phyloP scores from a whole-genome alignment of 2,113 vertebrate genomes.

The Pituophis catenifer region DNA sequence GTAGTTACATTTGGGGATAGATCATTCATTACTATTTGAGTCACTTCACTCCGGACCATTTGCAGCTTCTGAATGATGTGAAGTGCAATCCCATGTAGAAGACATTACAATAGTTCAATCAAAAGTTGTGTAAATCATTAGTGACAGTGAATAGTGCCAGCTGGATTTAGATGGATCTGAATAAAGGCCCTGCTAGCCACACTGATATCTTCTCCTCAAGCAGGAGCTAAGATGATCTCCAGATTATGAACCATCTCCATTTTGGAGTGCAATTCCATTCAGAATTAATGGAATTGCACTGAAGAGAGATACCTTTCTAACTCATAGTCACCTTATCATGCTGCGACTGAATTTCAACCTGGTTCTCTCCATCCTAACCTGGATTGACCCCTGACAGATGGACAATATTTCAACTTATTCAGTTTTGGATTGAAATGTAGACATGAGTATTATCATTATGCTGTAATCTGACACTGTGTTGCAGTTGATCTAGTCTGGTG shows the following conservation, averaged over 20 bases:
- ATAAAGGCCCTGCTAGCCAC: neutral
- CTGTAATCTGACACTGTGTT: no score
- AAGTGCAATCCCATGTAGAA: neutral
- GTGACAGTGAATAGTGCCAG: neutral
- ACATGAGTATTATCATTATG: no score
- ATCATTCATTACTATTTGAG: neutral
- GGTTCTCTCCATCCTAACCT: no score
- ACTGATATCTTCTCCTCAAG: neutral
- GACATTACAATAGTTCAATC: neutral
- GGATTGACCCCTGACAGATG: no score
- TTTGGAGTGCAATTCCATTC: neutral
- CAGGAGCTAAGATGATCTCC: neutral
- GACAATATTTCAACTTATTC: no score
- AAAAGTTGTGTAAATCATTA: neutral
- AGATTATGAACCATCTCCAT: neutral
- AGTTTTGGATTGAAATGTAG: no score
- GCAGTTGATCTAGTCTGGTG: no score
- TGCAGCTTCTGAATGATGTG: neutral
- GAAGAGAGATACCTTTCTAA: no score
- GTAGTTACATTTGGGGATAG: neutral
- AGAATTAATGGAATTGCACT: no score
- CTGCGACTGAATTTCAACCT: no score
- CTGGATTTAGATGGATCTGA: neutral
- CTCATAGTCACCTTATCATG: no score
- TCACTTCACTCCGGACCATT: neutral